Base-by-base conservation (phyloP, 1,140 invertebrate genomes). In the Anoplolepis gracilipes region DNA sequence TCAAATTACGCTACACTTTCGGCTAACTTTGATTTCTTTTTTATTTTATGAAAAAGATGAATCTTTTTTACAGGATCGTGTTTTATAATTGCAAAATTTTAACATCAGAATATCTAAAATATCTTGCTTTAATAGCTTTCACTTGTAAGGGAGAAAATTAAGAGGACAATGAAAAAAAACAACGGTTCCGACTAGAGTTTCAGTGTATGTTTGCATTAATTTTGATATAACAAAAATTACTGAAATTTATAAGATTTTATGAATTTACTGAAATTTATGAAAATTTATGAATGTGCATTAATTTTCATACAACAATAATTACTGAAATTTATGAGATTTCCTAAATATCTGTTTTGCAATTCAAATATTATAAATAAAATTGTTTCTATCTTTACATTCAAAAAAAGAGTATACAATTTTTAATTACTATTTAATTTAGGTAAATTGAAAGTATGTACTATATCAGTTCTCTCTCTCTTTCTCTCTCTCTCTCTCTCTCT, bases 301-400 rank as follows among this genome's bases (percentile, higher is more conserved):
- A 13, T 59, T 81, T 42, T 33, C 3, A 57, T 69, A 33, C 13
- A 55, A 5, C 30, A 28, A 39, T 55, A 2, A 53, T n/a, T 16
- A 42, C 36, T 82, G 19, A 33, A 42, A n/a, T 78, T 82, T 73
- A 69, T 36, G 55, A 82, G 1, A 46, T 82, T 61, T 25, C n/a
- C n/a, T n/a, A 22, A 36, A 11, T 13, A 46, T 16, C 13, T 13
- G 3, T 46, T 46, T 46, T 46, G 42, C 69, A 28, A 42, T 3
- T 61, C 6, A 1, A 11, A 11, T 28, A 30, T 28, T 13, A 39
- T 0, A 28, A 0, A 6, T 55, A n/a, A 76, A 61, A 6, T 39
- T 75, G 10, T n/a, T 22, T n/a, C 19, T 11, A 57, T 53, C 8
- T 28, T 42, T 25, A 8, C 30, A 33, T 0, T 10, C 16, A 16